A percentile compares a stretch with the other conserved stretches of the same genome.
phyloP scores from a whole-genome alignment of 2,888 invertebrate species.

The Eupithecia abbreviata region DNA sequence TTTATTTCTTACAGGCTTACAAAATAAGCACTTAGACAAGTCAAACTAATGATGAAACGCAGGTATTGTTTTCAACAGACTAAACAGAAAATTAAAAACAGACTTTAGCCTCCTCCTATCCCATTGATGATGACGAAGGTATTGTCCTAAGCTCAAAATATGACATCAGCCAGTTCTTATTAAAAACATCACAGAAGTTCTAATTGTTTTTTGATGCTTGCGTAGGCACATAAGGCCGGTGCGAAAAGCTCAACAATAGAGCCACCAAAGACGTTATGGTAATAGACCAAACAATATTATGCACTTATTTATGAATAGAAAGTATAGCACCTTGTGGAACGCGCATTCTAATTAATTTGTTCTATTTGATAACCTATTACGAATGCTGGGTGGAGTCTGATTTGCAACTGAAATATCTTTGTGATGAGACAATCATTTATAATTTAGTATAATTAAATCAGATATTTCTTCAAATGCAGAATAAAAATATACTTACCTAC shows the following conservation, averaged over 20 bases:
- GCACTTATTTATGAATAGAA: conserved; percentile 59
- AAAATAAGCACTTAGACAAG: too few species aligned
- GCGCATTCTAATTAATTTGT: conserved; percentile 33
- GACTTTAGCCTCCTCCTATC: too few species aligned
- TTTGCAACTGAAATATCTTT: conserved; percentile 7
- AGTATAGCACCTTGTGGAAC: conserved; percentile 50
- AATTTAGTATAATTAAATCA: not conserved
- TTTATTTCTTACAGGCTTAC: too few species aligned
- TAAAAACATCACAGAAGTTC: conserved; percentile 53
- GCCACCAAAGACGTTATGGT: conserved; percentile 72
- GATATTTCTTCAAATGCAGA: not conserved
- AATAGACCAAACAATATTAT: conserved; percentile 52
- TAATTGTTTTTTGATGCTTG: conserved; percentile 72
- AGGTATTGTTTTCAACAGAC: too few species aligned
- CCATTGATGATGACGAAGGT: not conserved
- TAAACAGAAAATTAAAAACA: too few species aligned
- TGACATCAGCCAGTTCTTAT: conserved; percentile 17
- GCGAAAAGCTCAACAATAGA: conserved; percentile 76
- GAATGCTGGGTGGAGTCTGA: conserved; percentile 4
- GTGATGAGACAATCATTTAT: not conserved
- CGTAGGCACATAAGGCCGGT: conserved; percentile 72
- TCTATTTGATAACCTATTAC: conserved; percentile 8
- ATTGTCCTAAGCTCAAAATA: not conserved
- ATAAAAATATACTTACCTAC: not conserved
- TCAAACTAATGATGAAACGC: too few species aligned